Evolutionary conservation across 2,797 vertebrate species (phyloP).

Genomic region (Catamblyrhynchus diadema): DNA sequence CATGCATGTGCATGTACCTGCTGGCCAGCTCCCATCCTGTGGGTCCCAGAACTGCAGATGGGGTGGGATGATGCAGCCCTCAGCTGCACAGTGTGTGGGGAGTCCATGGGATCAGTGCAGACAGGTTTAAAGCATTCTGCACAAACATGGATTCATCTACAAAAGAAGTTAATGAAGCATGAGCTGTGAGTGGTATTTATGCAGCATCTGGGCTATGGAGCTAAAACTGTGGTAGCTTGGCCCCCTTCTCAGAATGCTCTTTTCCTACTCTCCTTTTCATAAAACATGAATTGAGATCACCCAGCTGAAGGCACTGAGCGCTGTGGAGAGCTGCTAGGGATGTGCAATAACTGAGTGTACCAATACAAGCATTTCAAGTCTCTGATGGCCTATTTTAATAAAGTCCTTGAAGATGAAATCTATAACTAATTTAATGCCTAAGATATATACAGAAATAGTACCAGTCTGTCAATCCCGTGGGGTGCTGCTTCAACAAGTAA

Average conservation of each 20-base stretch:
- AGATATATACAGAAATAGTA: neutral
- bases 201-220: neutral
- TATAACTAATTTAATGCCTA: neutral
- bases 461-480: neutral
- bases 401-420: neutral
- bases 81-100: rapidly evolving
- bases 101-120: neutral
- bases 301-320: neutral
- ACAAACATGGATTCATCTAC: neutral
- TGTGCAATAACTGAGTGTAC: neutral
- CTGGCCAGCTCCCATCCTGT: neutral
- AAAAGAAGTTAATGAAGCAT: neutral
- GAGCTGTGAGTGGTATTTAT: neutral
- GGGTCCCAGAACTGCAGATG: neutral
- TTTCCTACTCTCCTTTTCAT: neutral
- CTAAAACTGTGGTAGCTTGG: neutral
- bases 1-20: rapidly evolving
- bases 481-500: neutral
- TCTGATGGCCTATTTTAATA: neutral
- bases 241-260: neutral
- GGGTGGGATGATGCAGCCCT: neutral
- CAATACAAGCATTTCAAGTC: neutral
- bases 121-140: neutral
- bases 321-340: neutral
- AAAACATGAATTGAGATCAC: neutral